Percentiles rank a stretch among this genome's conserved stretches.
Conservation (phyloP, 1,140 invertebrate genomes). For the Drosophila parvula region DNA sequence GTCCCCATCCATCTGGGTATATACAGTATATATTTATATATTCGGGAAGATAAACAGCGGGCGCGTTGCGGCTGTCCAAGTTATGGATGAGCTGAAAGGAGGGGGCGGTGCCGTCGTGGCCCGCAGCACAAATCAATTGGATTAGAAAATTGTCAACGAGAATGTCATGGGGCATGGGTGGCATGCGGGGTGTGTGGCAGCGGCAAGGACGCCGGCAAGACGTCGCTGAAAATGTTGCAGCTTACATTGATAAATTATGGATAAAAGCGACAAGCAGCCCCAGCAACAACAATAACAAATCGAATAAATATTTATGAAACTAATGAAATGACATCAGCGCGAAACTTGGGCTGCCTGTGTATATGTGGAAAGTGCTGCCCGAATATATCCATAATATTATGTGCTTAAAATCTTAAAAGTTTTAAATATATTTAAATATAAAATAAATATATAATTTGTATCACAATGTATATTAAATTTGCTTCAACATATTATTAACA, state of each 20-base stretch:
- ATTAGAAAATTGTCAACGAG: constrained; percentile 80
- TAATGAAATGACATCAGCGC: constrained; percentile 79
- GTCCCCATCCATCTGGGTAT: constrained; percentile 1
- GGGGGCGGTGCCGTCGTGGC: constrained; percentile 32
- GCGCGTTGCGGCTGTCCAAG: constrained; percentile 57
- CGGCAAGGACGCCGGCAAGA: constrained; percentile 30
- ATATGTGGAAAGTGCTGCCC: neutral
- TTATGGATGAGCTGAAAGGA: constrained; percentile 36
- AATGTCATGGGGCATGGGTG: constrained; percentile 19
- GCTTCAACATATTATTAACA: neutral
- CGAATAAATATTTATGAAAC: constrained; percentile 82
- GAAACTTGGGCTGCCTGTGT: constrained; percentile 31
- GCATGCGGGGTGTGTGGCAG: neutral
- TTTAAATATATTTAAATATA: constrained; percentile 3
- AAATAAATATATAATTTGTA: no score
- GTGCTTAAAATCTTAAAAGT: neutral
- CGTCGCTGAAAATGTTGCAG: constrained; percentile 63
- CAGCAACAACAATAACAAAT: constrained; percentile 60
- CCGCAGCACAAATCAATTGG: constrained; percentile 80
- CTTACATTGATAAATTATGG: constrained; percentile 80
- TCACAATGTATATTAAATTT: neutral
- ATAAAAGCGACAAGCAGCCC: constrained; percentile 59
- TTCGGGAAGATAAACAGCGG: constrained; percentile 71
- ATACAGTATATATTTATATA: constrained; percentile 26
- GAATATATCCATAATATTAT: no score